phyloP scores from a whole-genome alignment of 2,797 vertebrate genomes.

The Etheostoma perlongum region DNA sequence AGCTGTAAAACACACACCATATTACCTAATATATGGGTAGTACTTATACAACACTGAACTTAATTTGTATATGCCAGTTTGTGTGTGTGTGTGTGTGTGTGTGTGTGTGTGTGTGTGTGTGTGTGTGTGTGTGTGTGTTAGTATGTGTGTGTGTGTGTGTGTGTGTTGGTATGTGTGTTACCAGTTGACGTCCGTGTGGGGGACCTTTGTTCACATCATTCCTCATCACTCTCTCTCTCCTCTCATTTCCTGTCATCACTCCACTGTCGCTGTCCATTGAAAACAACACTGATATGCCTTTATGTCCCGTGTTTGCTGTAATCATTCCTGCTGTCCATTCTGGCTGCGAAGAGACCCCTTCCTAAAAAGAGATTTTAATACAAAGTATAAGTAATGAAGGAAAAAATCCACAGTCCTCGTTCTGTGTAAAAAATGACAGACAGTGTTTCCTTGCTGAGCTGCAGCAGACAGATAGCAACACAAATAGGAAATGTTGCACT shows the following conservation, averaged over 20 bases:
- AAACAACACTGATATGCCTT: not conserved
- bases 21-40: not conserved
- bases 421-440: conserved; percentile 3
- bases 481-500: not conserved
- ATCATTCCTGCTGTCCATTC: not conserved
- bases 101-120: not conserved
- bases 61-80: not conserved
- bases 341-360: not conserved
- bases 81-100: not conserved
- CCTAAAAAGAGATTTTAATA: not conserved
- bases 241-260: not conserved
- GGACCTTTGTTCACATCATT: conserved; percentile 8
- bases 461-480: not conserved
- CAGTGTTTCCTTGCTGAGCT: not conserved
- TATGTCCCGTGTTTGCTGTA: not conserved
- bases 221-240: not conserved
- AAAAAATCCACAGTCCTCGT: not conserved
- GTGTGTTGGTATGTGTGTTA: not conserved
- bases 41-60: conserved; percentile 3
- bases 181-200: not conserved
- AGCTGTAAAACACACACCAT: conserved; percentile 16
- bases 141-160: not conserved
- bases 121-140: not conserved
- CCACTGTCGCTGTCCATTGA: not conserved
- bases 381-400: not conserved